Evolutionary conservation across 23 tunicate species (phyloP), one percentile per base, ranked within the genome.

Genomic region (Aplidium turbinatum): DNA sequence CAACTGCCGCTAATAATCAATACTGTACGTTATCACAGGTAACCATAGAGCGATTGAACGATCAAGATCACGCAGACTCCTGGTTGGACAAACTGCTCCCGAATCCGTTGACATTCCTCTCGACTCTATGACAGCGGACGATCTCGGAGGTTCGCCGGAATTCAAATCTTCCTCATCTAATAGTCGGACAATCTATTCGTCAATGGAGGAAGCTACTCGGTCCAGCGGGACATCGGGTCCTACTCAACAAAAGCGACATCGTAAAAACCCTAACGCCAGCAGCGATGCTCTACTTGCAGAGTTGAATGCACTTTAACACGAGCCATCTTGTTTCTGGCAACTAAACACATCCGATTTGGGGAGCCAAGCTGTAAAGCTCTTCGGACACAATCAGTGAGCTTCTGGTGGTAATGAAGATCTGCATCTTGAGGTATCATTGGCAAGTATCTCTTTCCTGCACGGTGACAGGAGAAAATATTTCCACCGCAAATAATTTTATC

Each of bases 121-220:
- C 21, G 93, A 86, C 46, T 61, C 61, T 32, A 33, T 78, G 63
- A 86, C 93, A 0, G 93, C 93, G 24, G 93, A 86, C 36, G 80
- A 78, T 31, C 34, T 85, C 23, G 57, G 78, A 2, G 81, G 50
- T 0, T 85, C 91, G 0, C 91, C 91, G 16, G 33, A 29, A 2
- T 32, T 50, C 5, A 29, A 32, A 0, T 39, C 50, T n/a, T 26
- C 48, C 23, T 47, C 70, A 4, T 60, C 82, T 36, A 54, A 51
- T 21, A 64, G 35, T 4, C 57, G 93, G 25, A 72, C 47, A 35
- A 58, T 73, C 29, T 86, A 71, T 58, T 24, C 63, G 16, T 78
- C 85, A 2, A 86, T 86, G 93, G 85, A 78, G 36, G 93, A 79
- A 33, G 93, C 93, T 1, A 71, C 75, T 16, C 55, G 38, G 11